A percentile compares a stretch with the other conserved stretches of the same genome.
Evolutionary conservation across 2,113 vertebrate species (phyloP).

Genomic region (Eretmochelys imbricata): DNA sequence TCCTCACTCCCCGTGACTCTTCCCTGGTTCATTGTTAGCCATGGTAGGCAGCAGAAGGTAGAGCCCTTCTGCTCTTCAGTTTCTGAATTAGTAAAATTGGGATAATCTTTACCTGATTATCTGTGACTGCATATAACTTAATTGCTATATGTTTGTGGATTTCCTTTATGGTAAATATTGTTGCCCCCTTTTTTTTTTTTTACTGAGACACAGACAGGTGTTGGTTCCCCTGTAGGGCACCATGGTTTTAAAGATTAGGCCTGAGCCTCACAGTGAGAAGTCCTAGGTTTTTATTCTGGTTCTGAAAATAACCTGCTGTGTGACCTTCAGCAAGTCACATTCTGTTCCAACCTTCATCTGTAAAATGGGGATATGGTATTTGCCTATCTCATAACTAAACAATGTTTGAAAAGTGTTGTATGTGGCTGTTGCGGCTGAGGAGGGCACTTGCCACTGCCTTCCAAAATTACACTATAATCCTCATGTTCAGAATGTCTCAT

Average conservation of each 20-base stretch:
- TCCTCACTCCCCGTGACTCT: background rate
- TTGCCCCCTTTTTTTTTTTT: background rate
- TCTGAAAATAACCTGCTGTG: background rate
- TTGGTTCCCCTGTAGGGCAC: background rate
- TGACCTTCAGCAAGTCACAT: background rate
- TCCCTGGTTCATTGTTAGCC: background rate
- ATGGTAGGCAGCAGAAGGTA: too few relatives aligned
- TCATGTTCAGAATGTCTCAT: background rate
- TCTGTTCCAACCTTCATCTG: background rate
- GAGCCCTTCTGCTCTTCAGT: background rate
- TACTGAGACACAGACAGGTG: background rate
- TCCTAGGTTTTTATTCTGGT: background rate
- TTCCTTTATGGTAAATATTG: background rate
- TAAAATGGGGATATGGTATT: background rate
- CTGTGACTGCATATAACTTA: background rate
- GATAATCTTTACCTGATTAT: background rate
- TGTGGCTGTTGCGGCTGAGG: background rate
- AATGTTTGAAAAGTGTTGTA: background rate
- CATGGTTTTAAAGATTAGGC: background rate
- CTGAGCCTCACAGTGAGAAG: background rate
- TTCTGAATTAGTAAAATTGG: background rate
- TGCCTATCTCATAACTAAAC: background rate
- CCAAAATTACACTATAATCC: background rate
- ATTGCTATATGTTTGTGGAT: background rate
- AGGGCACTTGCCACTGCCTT: background rate